A percentile compares a stretch with the other conserved stretches of the same genome.
Conservation (phyloP, 1,140 invertebrate genomes). For the Atta colombica region DNA sequence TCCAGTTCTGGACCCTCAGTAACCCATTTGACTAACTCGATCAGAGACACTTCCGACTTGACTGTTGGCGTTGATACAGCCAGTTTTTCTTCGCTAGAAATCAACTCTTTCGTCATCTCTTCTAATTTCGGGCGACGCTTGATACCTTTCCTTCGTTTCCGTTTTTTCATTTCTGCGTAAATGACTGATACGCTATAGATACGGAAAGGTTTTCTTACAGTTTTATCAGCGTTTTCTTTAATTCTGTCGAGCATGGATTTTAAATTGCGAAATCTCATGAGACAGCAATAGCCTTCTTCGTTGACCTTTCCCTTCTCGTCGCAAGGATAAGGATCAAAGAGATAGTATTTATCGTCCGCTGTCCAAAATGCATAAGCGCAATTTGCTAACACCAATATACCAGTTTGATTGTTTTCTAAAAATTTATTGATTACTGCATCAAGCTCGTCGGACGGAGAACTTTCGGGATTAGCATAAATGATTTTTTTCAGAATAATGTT, state of each 20-base stretch:
- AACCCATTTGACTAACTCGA: constrained; percentile 79
- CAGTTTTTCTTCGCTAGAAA: neutral
- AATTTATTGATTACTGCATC: constrained; percentile 68
- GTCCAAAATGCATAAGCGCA: constrained; percentile 82
- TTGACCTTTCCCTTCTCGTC: constrained; percentile 75
- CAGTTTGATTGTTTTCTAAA: constrained; percentile 76
- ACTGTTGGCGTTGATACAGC: neutral
- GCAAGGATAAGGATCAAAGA: constrained; percentile 84
- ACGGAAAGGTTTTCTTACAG: constrained; percentile 71
- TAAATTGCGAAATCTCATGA: constrained; percentile 76
- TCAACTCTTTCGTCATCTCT: neutral
- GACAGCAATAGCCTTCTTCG: constrained; percentile 73
- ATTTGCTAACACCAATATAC: constrained; percentile 81
- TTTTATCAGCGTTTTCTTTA: constrained; percentile 70
- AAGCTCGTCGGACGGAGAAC: constrained; percentile 70
- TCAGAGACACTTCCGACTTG: constrained; percentile 73
- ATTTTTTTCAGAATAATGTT: constrained; percentile 80
- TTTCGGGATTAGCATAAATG: constrained; percentile 76
- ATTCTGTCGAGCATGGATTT: constrained; percentile 76
- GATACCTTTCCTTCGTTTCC: constrained; percentile 41
- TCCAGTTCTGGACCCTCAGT: constrained; percentile 54
- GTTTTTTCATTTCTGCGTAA: constrained; percentile 75
- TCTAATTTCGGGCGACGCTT: constrained; percentile 48
- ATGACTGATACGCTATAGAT: constrained; percentile 79
- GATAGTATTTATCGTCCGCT: constrained; percentile 71